phyloP scores from a whole-genome alignment of 23 tunicate species.

The Halocynthia aurantium region DNA sequence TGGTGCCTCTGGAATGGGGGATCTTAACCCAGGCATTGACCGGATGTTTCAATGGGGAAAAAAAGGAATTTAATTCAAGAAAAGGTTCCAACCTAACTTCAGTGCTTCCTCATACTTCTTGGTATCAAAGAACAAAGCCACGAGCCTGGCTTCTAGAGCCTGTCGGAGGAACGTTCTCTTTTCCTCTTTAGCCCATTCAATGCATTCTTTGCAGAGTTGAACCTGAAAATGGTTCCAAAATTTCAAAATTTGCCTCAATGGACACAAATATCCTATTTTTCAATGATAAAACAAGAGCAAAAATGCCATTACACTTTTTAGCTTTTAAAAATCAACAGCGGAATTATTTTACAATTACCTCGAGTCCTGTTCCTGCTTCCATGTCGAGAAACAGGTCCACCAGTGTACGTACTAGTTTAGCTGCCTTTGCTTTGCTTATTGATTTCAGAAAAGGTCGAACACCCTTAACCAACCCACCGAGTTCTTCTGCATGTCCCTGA shows the following conservation, averaged over 20 bases:
- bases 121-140: conserved; percentile 95
- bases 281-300: too few relatives aligned
- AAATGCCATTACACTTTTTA: too few relatives aligned
- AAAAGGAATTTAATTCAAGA: too few relatives aligned
- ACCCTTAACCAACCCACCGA: conserved; percentile 71
- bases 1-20: too few relatives aligned
- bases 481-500: conserved; percentile 87
- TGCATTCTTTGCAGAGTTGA: conserved; percentile 89
- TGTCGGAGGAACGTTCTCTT: conserved; percentile 96
- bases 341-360: conserved; percentile 34
- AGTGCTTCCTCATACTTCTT: conserved; percentile 79
- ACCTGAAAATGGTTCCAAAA: conserved; percentile 28
- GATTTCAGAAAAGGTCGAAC: conserved; percentile 96
- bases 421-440: conserved; percentile 98
- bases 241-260: too few relatives aligned
- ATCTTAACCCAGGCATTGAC: too few relatives aligned
- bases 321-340: too few relatives aligned
- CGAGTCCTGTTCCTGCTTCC: conserved; percentile 89
- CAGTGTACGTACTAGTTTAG: conserved; percentile 91
- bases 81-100: conserved; percentile 45
- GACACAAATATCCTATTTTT: too few relatives aligned
- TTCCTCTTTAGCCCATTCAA: conserved; percentile 99
- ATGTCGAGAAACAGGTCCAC: conserved; percentile 97
- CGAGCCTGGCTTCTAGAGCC: conserved; percentile 95
- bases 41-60: neutral